phyloP scores from a whole-genome alignment of 2,888 invertebrate genomes.

The Cephus pulcher region DNA sequence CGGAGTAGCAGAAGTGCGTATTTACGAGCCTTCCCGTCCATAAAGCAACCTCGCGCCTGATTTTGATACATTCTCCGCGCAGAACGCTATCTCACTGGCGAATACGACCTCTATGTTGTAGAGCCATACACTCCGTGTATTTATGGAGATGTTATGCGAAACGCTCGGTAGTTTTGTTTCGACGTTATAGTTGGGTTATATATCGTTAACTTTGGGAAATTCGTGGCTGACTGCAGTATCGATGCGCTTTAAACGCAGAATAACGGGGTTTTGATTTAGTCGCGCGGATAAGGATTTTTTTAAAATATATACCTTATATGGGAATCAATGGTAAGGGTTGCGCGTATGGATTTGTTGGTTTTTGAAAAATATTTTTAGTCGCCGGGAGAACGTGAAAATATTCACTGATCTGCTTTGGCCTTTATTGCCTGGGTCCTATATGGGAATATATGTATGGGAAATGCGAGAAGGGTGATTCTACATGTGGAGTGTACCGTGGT shows the following conservation, averaged over 20 bases:
- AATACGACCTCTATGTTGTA: constrained; percentile 62
- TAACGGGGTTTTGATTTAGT: background rate
- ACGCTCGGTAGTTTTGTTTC: constrained; percentile 47
- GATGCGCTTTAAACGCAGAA: background rate
- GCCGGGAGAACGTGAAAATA: constrained; percentile 24
- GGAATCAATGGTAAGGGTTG: constrained; percentile 17
- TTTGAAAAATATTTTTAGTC: background rate
- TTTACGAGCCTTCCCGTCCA: constrained; percentile 67
- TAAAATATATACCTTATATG: constrained; percentile 49
- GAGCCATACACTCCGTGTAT: constrained; percentile 59
- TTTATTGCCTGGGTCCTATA: constrained; percentile 36
- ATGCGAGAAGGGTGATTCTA: constrained; percentile 48
- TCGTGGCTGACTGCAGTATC: background rate
- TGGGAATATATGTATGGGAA: constrained; percentile 57
- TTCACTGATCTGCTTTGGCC: constrained; percentile 48
- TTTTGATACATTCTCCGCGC: constrained; percentile 66
- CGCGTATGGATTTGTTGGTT: background rate
- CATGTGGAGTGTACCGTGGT: background rate
- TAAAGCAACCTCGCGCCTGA: constrained; percentile 67
- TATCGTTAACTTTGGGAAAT: background rate
- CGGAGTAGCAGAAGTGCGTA: constrained; percentile 65
- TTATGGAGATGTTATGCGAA: constrained; percentile 59
- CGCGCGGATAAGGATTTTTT: constrained; percentile 32
- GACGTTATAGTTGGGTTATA: background rate
- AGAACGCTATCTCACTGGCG: constrained; percentile 66